These are phyloP conservation scores for Drosophila meridionalis DNA, from an alignment of 2,888 invertebrate species.

Conservation along the genomic window DNA sequence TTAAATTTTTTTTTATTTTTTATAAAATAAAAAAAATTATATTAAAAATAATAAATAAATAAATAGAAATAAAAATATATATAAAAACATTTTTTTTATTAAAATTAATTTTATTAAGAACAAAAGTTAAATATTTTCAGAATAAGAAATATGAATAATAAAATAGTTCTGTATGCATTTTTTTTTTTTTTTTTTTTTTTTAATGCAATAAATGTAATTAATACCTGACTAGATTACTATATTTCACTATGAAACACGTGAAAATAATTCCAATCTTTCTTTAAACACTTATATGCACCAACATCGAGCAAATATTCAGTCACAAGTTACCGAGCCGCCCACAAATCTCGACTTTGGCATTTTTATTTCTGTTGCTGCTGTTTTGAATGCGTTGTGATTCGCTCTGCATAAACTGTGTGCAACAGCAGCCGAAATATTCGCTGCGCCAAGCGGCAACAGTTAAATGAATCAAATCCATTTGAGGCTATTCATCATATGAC, in stretches of 20 bases:
- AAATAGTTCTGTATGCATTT: no score
- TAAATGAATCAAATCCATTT: conserved; percentile 76
- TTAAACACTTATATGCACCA: background rate
- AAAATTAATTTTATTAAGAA: no score
- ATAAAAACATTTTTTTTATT: no score
- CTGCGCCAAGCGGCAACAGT: conserved; percentile 53
- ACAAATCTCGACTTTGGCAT: background rate
- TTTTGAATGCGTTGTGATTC: conserved; percentile 40
- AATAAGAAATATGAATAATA: no score
- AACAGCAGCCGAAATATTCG: conserved; percentile 19
- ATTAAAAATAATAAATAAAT: no score
- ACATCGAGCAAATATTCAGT: background rate
- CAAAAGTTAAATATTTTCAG: no score
- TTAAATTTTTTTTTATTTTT: no score
- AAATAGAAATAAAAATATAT: no score
- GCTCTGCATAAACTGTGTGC: conserved; percentile 48
- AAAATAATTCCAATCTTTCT: background rate
- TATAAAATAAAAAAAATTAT: no score
- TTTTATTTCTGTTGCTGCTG: background rate
- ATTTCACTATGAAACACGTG: background rate
- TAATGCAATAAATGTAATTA: no score
- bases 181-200: no score
- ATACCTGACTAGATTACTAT: no score
- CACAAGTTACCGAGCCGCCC: background rate
- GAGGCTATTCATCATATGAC: conserved; percentile 76